Conservation (phyloP, 2,113 vertebrate species). For the Erythrocercus mccallii region DNA sequence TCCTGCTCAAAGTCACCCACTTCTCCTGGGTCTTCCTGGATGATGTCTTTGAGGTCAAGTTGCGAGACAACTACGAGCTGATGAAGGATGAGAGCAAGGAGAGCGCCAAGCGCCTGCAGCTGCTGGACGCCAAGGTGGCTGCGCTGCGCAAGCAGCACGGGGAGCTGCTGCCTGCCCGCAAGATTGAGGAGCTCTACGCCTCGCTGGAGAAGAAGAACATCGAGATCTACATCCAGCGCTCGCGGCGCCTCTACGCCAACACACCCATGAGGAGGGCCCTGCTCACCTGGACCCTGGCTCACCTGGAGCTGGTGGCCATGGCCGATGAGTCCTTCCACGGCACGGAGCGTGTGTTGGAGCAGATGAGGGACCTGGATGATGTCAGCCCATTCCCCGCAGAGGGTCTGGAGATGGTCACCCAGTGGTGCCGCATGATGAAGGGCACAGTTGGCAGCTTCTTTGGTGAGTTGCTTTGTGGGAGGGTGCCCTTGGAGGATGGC, state of each 20-base stretch:
- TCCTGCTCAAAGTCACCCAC: conserved; percentile 85
- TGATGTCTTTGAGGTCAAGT: conserved; percentile 92
- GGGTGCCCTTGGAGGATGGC: background rate
- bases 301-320: conserved; percentile 85
- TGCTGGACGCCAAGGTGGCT: conserved; percentile 91
- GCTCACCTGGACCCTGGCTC: conserved; percentile 89
- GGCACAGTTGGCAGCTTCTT: conserved; percentile 86
- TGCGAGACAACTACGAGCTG: conserved; percentile 95
- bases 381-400: conserved; percentile 89
- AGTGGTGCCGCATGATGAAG: conserved; percentile 93
- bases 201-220: conserved; percentile 97
- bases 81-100: conserved; percentile 99
- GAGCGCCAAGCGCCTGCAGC: conserved; percentile 89
- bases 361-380: conserved; percentile 85
- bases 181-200: conserved; percentile 96
- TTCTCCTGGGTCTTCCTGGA: conserved; percentile 96
- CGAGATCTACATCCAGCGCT: conserved; percentile 98
- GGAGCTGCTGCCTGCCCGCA: conserved; percentile 92
- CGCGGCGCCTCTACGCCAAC: conserved; percentile 90
- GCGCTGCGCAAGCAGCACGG: conserved; percentile 94
- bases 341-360: conserved; percentile 82
- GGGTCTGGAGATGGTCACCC: conserved; percentile 85
- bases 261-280: conserved; percentile 94
- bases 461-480: conserved; percentile 73
- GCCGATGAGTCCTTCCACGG: conserved; percentile 88